phyloP scores from a whole-genome alignment of 2,113 vertebrate species.

The Mus spicilegus region DNA sequence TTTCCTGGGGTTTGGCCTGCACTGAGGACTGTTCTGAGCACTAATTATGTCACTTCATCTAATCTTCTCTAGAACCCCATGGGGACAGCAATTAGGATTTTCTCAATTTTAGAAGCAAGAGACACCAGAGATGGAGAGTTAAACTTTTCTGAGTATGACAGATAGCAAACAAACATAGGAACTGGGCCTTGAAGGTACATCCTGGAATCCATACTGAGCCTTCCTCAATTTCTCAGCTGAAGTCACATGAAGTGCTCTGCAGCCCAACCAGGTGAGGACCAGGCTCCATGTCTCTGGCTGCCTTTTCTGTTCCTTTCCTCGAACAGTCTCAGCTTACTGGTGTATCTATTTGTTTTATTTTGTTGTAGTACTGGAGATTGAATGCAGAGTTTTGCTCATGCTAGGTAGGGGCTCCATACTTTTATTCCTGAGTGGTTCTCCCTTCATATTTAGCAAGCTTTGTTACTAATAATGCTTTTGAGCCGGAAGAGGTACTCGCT shows the following conservation, averaged over 20 bases:
- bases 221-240: not conserved
- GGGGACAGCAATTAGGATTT: not conserved
- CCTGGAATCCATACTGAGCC: not conserved
- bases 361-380: not conserved
- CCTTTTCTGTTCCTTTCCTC: not conserved
- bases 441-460: not conserved
- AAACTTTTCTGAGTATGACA: not conserved
- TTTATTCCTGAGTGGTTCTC: not conserved
- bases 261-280: not conserved
- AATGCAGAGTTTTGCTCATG: not conserved
- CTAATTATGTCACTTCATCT: not conserved
- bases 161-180: not conserved
- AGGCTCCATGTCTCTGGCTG: no score
- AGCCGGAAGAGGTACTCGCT: not conserved
- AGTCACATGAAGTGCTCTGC: no score
- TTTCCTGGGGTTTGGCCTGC: not conserved
- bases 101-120: not conserved
- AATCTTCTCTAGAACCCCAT: not conserved
- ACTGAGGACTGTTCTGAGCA: not conserved
- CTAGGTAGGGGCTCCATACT: not conserved
- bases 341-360: not conserved
- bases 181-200: not conserved
- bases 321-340: not conserved
- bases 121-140: not conserved
- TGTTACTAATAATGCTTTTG: not conserved